Evolutionary conservation across 2,888 invertebrate genomes (phyloP), one percentile per base, ranked within the genome.

Genomic region (Ischnus inquisitorius): DNA sequence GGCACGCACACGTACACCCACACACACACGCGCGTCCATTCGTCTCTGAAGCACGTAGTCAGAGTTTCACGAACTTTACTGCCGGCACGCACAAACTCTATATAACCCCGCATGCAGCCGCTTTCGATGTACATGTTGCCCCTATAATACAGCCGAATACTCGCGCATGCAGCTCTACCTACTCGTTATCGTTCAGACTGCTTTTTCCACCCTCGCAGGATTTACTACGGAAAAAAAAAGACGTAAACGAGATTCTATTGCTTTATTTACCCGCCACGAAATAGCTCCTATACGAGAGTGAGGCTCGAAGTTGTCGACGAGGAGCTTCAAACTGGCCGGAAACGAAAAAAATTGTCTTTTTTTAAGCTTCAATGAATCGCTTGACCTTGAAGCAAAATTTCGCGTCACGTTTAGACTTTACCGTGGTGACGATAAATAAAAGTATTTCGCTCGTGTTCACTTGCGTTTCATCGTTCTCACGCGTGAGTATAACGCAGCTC

Each of bases 31-130:
- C 39, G 2, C 60, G 6, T 25, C 6, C 4, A 5, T 14, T 28
- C 60, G 60, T 14, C 46, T 46, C 48, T 67, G 12, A 43, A 22
- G 72, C 72, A 60, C 72, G 41, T 60, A 43, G 25, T 41, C 22
- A 25, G 25, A 72, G 43, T 57, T 72, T 72, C 72, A 46, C 72
- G 60, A 72, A 43, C 60, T 72, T 72, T 72, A 72, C 71, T 54
- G 39, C 57, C 54, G 41, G 43, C 72, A 72, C 72, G 72, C 72
- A 72, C 57, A 25, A 57, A 41, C 57, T 41, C 41, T 68, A 25
- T 41, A 43, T 60, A 28, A 43, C 43, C 43, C 57, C 25, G 72
- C 60, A 43, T n/a, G 57, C 34, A 25, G 41, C 25, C 28, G 28
- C 64, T 16, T 34, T 54, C 19, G 71, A 39, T 10, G 54, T 41